A percentile compares a stretch with the other conserved stretches of the same genome.
Evolutionary conservation across 2,797 vertebrate genomes (phyloP).

Genomic region (Thaleichthys pacificus): DNA sequence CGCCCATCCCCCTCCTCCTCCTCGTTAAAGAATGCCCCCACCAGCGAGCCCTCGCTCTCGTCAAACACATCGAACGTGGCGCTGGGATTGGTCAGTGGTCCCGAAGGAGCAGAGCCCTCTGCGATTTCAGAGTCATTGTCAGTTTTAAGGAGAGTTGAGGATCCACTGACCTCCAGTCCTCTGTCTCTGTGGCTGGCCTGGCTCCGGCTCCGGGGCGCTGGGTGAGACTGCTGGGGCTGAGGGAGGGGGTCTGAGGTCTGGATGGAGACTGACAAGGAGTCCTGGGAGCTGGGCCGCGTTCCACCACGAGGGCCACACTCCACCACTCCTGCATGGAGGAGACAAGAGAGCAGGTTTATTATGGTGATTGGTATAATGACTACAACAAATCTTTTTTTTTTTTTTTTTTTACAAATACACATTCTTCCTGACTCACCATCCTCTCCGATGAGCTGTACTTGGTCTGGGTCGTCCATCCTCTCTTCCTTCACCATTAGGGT

Average conservation of each 20-base stretch:
- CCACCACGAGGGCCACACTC: conserved; percentile 40
- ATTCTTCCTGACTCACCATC: conserved; percentile 57
- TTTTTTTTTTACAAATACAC: too few relatives aligned
- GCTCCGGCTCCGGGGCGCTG: conserved; percentile 17
- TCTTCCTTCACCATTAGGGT: conserved; percentile 68
- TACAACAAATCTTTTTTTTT: neutral
- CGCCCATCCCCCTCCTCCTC: conserved; percentile 29
- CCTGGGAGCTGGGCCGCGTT: conserved; percentile 22
- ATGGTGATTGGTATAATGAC: neutral
- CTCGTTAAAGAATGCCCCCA: conserved; percentile 53
- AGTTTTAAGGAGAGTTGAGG: conserved; percentile 75
- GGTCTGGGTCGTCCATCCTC: conserved; percentile 56
- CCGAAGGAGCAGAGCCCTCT: conserved; percentile 33
- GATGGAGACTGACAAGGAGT: conserved; percentile 22
- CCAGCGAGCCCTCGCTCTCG: conserved; percentile 45
- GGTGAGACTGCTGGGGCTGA: conserved; percentile 43
- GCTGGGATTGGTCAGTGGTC: conserved; percentile 30
- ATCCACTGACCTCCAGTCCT: conserved; percentile 81
- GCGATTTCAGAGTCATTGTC: conserved; percentile 51
- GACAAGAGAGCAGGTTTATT: neutral
- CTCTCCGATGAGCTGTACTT: conserved; percentile 58
- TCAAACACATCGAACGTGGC: conserved; percentile 49
- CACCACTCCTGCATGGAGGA: conserved; percentile 51
- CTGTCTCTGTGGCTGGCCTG: conserved; percentile 47
- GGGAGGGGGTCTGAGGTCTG: conserved; percentile 26